Evolutionary conservation across 2,888 invertebrate species (phyloP).

Genomic region (Salpingus planirostris): DNA sequence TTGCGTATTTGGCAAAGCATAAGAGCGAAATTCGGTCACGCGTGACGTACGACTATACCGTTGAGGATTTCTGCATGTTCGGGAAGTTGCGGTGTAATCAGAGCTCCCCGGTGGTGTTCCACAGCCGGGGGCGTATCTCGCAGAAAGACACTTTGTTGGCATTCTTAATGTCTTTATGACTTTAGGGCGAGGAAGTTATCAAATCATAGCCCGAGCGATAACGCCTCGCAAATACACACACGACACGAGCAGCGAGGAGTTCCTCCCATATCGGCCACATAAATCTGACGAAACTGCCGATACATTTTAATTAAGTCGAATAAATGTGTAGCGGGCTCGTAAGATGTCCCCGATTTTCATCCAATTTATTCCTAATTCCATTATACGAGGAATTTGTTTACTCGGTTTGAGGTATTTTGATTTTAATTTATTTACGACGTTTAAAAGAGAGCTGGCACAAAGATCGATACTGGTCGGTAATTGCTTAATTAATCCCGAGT

Average conservation of each 20-base stretch:
- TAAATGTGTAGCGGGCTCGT: no score
- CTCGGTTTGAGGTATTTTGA: conserved; percentile 12
- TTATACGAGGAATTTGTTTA: conserved; percentile 14
- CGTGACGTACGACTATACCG: background rate
- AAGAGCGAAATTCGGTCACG: no score
- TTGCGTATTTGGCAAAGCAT: no score
- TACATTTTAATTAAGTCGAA: conserved; percentile 12
- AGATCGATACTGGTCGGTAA: no score
- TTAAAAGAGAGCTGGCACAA: no score
- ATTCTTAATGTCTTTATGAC: conserved; percentile 12
- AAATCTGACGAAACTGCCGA: conserved; percentile 10
- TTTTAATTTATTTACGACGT: conserved; percentile 12
- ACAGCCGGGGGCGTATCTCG: conserved; percentile 8
- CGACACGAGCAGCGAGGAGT: conserved; percentile 3
- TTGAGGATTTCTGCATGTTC: no score
- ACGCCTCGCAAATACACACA: conserved; percentile 6
- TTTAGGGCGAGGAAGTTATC: conserved; percentile 17
- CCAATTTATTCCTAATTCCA: conserved; percentile 13
- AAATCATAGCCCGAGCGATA: conserved; percentile 16
- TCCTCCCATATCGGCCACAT: no score
- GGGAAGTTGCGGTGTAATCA: no score
- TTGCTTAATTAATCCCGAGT: conserved; percentile 12
- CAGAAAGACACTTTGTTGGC: conserved; percentile 8
- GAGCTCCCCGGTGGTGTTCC: conserved; percentile 4
- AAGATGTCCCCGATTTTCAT: conserved; percentile 11